Conservation (phyloP, 2,797 vertebrate genomes). For the Girardinus metallicus region DNA sequence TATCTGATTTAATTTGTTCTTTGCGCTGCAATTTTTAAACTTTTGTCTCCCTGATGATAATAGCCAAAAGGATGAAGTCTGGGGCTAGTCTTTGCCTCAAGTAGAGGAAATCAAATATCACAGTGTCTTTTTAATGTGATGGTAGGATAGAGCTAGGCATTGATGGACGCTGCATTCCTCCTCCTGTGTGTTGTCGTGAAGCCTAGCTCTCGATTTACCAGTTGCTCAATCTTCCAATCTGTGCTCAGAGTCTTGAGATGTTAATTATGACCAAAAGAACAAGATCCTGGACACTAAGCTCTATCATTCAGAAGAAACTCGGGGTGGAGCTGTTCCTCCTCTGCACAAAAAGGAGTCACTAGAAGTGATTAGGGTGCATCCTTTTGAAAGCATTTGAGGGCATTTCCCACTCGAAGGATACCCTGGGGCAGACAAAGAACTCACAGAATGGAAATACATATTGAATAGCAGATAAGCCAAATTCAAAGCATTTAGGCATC, state of each 20-base stretch:
- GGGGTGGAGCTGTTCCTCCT: not conserved
- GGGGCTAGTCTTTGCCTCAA: not conserved
- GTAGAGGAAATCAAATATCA: not conserved
- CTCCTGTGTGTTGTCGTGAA: not conserved
- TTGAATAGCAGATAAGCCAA: not conserved
- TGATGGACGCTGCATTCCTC: not conserved
- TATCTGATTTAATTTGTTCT: slow-evolving; percentile 23
- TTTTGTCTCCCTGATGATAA: not conserved
- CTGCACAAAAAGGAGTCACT: not conserved
- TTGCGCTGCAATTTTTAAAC: not conserved
- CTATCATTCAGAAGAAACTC: not conserved
- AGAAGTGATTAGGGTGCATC: not conserved
- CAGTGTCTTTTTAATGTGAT: not conserved
- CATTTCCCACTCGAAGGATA: not conserved
- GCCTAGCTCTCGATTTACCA: not conserved
- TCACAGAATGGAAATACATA: not conserved
- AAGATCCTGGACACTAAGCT: not conserved
- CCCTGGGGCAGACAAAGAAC: not conserved
- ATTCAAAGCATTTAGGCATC: slow-evolving; percentile 2
- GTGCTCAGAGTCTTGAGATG: not conserved
- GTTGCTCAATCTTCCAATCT: not conserved
- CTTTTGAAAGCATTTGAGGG: not conserved
- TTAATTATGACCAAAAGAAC: not conserved
- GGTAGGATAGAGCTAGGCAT: not conserved
- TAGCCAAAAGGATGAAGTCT: not conserved